Evolutionary conservation across 1,140 invertebrate genomes (phyloP).

Genomic region (Acromyrmex charruanus): DNA sequence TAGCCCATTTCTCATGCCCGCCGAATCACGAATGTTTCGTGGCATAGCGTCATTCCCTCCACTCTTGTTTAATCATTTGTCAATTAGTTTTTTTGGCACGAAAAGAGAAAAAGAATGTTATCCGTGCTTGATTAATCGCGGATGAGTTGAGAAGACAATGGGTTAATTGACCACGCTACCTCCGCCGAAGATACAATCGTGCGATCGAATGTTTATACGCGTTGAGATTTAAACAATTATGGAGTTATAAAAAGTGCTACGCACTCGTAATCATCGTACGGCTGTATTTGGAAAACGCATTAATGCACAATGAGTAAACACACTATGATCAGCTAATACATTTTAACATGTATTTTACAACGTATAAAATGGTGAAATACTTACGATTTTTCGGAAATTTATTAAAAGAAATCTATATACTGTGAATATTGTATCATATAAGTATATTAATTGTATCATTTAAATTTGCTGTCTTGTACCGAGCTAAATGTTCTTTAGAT

Average conservation of each 20-base stretch:
- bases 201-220: conserved; percentile 51
- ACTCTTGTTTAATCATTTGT: neutral
- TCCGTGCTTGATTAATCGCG: neutral
- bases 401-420: neutral
- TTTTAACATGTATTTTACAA: conserved; percentile 13
- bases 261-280: conserved; percentile 9
- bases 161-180: conserved; percentile 68
- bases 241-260: conserved; percentile 9
- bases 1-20: conserved; percentile 60
- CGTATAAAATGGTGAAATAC: neutral
- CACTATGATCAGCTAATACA: neutral
- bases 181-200: conserved; percentile 55
- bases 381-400: neutral
- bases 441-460: neutral
- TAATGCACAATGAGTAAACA: neutral
- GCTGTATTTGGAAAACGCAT: neutral
- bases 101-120: neutral
- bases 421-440: neutral
- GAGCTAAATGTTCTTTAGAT: neutral
- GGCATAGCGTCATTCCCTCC: neutral
- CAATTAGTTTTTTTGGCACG: conserved; percentile 7
- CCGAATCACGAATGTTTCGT: conserved; percentile 9
- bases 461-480: neutral
- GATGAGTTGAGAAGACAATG: conserved; percentile 56
- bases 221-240: conserved; percentile 38